phyloP scores from a whole-genome alignment of 2,888 invertebrate genomes.

The Xestia ashworthii region DNA sequence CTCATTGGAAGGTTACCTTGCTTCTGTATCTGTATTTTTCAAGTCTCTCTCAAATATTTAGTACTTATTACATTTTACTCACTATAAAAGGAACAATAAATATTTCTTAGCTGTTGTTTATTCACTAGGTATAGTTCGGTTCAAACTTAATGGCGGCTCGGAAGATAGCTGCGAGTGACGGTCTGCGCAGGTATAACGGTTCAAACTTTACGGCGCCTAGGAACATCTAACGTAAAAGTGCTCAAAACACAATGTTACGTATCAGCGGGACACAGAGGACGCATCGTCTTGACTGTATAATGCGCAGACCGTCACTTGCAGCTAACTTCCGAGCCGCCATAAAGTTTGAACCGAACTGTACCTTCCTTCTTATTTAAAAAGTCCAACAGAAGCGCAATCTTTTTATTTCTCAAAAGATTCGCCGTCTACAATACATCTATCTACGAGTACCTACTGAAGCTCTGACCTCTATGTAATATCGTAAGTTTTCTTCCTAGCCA shows the following conservation, averaged over 20 bases:
- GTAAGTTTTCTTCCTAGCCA: slow-evolving; percentile 73
- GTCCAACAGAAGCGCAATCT: background rate
- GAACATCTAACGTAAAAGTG: no score
- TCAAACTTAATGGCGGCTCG: no score
- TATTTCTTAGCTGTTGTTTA: background rate
- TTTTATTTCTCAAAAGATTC: background rate
- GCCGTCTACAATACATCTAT: background rate
- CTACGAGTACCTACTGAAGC: background rate
- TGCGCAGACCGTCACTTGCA: no score
- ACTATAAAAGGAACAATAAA: background rate
- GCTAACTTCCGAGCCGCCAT: no score
- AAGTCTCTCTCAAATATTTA: background rate
- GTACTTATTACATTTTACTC: background rate
- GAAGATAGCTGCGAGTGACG: no score
- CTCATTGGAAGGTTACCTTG: background rate
- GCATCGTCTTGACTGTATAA: no score
- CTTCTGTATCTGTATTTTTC: no score
- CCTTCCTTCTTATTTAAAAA: background rate
- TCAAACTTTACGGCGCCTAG: no score
- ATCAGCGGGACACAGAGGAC: no score
- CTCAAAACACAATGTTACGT: no score
- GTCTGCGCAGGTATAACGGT: no score
- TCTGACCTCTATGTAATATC: background rate
- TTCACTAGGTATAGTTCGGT: background rate
- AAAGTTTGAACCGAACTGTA: no score